Conservation (phyloP, 2,113 vertebrate species). For the Hippopotamus amphibius region DNA sequence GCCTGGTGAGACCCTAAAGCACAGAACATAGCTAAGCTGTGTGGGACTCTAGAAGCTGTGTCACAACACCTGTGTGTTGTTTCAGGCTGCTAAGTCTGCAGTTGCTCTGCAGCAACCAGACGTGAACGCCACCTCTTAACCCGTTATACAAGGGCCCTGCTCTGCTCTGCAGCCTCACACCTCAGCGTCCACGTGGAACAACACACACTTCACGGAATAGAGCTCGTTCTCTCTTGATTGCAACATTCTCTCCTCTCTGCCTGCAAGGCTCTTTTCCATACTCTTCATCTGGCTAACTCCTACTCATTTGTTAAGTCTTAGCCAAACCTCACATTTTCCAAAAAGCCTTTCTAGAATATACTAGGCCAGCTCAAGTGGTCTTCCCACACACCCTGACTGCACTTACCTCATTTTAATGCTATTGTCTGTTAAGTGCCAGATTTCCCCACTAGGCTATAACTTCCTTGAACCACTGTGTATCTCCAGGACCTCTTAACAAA, state of each 20-base stretch:
- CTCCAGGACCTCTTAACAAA: not conserved
- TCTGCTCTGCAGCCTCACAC: not conserved
- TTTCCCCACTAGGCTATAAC: not conserved
- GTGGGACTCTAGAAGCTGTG: not conserved
- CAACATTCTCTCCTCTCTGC: not conserved
- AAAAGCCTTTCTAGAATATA: not conserved
- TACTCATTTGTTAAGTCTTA: not conserved
- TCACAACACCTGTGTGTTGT: not conserved
- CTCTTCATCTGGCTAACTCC: not conserved
- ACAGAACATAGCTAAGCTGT: not conserved
- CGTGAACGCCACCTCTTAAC: not conserved
- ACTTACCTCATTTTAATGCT: not conserved
- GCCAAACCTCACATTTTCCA: not conserved
- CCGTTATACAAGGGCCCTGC: not conserved
- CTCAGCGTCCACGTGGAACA: not conserved
- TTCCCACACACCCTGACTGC: not conserved
- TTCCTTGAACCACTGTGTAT: not conserved
- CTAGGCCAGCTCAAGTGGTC: not conserved
- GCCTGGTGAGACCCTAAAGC: not conserved
- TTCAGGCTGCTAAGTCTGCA: not conserved
- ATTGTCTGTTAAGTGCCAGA: not conserved
- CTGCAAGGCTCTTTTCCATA: not conserved
- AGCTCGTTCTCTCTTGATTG: not conserved
- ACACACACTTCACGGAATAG: not conserved
- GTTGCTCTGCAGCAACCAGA: not conserved